phyloP scores from a whole-genome alignment of 2,888 invertebrate species.

The Bedellia somnulentella region DNA sequence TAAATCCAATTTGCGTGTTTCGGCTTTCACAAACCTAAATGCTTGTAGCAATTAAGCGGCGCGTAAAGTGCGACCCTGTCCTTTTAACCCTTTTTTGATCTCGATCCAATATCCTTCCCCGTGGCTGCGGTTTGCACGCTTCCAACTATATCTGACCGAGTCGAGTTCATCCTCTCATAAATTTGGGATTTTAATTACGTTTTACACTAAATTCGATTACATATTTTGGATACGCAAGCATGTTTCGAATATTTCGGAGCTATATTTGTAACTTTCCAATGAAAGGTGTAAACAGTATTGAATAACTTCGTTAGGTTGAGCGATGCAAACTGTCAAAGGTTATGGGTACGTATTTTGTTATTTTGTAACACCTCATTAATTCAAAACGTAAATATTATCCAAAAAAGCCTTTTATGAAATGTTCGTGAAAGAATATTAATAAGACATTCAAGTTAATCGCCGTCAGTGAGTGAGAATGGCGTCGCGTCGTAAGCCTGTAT shows the following conservation, averaged over 20 bases:
- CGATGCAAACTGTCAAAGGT: too few species aligned
- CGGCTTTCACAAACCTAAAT: constrained; percentile 32
- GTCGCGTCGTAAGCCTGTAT: background rate
- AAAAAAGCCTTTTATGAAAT: background rate
- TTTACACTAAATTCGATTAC: too few species aligned
- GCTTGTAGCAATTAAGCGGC: constrained; percentile 48
- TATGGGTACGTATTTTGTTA: too few species aligned
- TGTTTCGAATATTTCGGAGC: too few species aligned
- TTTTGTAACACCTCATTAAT: too few species aligned
- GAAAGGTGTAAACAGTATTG: too few species aligned
- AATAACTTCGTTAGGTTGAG: too few species aligned
- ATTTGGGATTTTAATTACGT: constrained; percentile 4
- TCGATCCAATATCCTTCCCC: constrained; percentile 18
- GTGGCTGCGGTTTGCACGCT: constrained; percentile 9
- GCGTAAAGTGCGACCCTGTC: constrained; percentile 42
- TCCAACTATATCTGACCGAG: constrained; percentile 3
- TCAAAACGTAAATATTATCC: too few species aligned
- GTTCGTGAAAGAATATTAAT: constrained; percentile 2
- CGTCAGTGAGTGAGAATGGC: background rate
- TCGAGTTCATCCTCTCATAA: constrained; percentile 3
- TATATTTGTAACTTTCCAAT: too few species aligned
- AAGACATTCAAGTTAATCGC: constrained; percentile 2
- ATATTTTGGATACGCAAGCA: too few species aligned
- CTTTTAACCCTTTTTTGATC: constrained; percentile 27
- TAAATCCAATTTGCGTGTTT: constrained; percentile 52